Percentiles rank a stretch among this genome's conserved stretches.
These are phyloP conservation scores for Xerus rutilus DNA, from an alignment of 2,797 vertebrate species.

Conservation along the genomic window DNA sequence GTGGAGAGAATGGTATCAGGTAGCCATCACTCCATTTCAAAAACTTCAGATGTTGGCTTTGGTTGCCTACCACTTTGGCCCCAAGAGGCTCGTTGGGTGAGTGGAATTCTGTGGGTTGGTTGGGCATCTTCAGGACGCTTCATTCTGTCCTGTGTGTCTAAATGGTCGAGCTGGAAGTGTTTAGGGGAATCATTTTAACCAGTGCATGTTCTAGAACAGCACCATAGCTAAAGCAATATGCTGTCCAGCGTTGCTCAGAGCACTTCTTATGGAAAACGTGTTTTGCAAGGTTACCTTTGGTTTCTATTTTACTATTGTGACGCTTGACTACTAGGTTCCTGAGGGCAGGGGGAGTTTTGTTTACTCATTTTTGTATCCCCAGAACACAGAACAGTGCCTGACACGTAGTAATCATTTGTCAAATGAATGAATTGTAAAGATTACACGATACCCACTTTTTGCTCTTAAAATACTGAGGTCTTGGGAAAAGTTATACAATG, in stretches of 20 bases:
- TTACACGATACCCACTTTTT: neutral
- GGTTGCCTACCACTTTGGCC: neutral
- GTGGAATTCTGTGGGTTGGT: neutral
- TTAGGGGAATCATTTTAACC: neutral
- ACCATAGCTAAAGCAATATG: neutral
- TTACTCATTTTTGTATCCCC: neutral
- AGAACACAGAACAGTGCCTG: neutral
- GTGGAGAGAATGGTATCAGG: neutral
- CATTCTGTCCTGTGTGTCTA: neutral
- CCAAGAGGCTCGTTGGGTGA: neutral
- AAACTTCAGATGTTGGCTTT: neutral
- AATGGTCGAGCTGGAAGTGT: neutral
- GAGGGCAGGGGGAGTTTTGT: neutral
- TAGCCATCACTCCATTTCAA: neutral
- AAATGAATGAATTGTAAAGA: neutral
- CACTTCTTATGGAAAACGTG: neutral
- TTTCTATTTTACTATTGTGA: slow-evolving; percentile 43
- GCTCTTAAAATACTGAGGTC: neutral
- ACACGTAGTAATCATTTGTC: neutral
- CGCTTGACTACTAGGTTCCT: neutral
- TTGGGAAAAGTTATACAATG: neutral
- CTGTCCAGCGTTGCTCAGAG: neutral
- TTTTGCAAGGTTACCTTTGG: neutral
- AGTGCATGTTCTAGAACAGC: neutral
- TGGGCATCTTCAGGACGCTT: too few relatives aligned